Base-by-base conservation (phyloP, 2,113 vertebrate species). In the Aramus guarauna region DNA sequence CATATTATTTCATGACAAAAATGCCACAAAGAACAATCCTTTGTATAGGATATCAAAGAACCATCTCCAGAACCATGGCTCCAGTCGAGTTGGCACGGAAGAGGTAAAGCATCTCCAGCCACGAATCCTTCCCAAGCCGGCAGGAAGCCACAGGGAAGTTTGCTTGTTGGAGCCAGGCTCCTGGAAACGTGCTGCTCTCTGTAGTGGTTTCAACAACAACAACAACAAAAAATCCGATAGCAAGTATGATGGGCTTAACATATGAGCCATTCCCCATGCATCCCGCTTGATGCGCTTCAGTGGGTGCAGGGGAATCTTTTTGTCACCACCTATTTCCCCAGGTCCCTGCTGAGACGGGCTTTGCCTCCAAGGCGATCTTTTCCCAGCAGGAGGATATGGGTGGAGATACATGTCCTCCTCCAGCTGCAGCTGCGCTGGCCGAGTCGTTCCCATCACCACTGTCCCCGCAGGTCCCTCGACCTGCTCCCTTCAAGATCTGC, bases 101-200 rank as follows among this genome's bases (percentile, higher is more conserved):
- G 76, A 95, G 80, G 94, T 72, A 77, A 96, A 95, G 83, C 84
- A 94, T 91, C 94, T 52, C 58, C 60, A 82, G 91, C 79, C 88
- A 72, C 1, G 3, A 92, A 94, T 81, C 86, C 62, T 93, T 66
- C 94, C 89, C 68, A 58, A 34, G 50, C 53, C 9, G 0, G 60
- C 92, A 94, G 94, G 76, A 94, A 96, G 80, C 91, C 95, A 88
- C 92, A 27, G 77, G 85, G 85, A 94, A 85, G 78, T 85, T 75
- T 82, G 87, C 63, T 92, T 55, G 69, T 87, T 90, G 75, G 67
- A 96, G 88, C 75, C 67, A 84, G 91, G 75, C 88, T 97, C 85
- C 88, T 95, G 85, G 79, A 97, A 95, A 94, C 3, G 19, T 76
- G 79, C 91, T 87, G 77, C 59, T 90, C 85, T 96, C 90, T 95